Evolutionary conservation across 2,797 vertebrate species (phyloP), one percentile per base, ranked within the genome.

Genomic region (Ctenochaetus hawaiiensis): DNA sequence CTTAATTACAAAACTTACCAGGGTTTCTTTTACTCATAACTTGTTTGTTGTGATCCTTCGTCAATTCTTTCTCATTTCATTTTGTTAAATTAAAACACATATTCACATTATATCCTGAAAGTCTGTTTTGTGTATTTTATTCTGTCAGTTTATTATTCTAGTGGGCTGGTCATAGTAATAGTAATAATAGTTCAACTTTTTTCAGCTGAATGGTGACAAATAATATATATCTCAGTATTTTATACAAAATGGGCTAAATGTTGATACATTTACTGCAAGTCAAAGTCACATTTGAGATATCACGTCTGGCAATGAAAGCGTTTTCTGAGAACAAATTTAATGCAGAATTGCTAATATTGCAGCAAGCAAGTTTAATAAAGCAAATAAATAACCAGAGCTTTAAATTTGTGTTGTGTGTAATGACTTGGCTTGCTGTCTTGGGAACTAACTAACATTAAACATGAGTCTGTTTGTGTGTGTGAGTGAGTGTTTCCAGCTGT

Each of bases 1-100:
- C 66, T 43, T 8, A 77, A 73, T 76, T 23, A 57, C 45, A 34
- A 2, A 14, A n/a, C 17, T 22, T 45, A 47, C 18, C 43, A 7
- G 41, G 23, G 6, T 51, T 58, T 68, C n/a, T 37, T 5, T 60
- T 12, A 26, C 64, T 45, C 4, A 57, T 22, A 8, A 17, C 45
- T 43, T 48, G 14, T 17, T 7, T 37, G 22, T 48, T 58, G 43
- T 30, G 5, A 47, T 54, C 8, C 34, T 45, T 20, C 6, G 14
- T 68, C 18, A 5, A 0, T 39, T 12, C 1, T 56, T 68, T 39
- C 8, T 39, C 39, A 30, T 30, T 30, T 34, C 30, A 34, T 34
- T 34, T 34, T 34, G 7, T 34, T 34, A 34, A 34, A 34, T 34
- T 34, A 34, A 34, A 34, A 34, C 30, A 34, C 30, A 34, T 34